phyloP scores from a whole-genome alignment of 2,888 invertebrate genomes.

The Tyria jacobaeae region DNA sequence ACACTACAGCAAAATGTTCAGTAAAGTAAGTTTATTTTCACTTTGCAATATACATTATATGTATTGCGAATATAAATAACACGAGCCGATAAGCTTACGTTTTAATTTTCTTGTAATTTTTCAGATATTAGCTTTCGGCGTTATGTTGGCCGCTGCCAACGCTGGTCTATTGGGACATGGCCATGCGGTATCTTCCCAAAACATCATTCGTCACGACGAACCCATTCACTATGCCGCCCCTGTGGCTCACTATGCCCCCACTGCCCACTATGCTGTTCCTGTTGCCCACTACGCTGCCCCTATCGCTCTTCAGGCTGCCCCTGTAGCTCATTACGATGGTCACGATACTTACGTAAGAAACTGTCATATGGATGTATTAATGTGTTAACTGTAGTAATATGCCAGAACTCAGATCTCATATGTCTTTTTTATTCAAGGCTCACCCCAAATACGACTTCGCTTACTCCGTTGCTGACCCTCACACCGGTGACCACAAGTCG shows the following conservation, averaged over 20 bases:
- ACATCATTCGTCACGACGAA: constrained; percentile 47
- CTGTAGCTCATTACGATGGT: constrained; percentile 55
- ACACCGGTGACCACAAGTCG: constrained; percentile 86
- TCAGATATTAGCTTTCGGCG: constrained; percentile 42
- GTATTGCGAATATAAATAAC: not conserved
- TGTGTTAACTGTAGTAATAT: not conserved
- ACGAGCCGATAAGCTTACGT: not conserved
- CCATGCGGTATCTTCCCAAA: constrained; percentile 46
- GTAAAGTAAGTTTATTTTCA: constrained; percentile 52
- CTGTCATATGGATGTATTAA: not conserved
- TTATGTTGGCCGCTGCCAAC: constrained; percentile 60
- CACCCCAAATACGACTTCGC: constrained; percentile 79
- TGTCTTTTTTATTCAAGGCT: constrained; percentile 51
- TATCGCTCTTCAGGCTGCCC: constrained; percentile 50
- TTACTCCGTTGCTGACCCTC: constrained; percentile 84
- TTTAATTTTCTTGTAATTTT: not conserved
- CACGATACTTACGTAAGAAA: constrained; percentile 57
- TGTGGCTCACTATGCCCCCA: constrained; percentile 38
- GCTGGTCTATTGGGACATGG: constrained; percentile 58
- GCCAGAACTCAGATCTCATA: not conserved
- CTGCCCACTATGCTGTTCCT: constrained; percentile 54
- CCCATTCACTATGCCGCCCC: constrained; percentile 45
- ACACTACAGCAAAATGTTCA: constrained; percentile 55
- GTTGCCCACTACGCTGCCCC: constrained; percentile 51
- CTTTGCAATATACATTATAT: not conserved